phyloP scores from a whole-genome alignment of 2,113 vertebrate genomes.

The Choloepus hoffmanni region DNA sequence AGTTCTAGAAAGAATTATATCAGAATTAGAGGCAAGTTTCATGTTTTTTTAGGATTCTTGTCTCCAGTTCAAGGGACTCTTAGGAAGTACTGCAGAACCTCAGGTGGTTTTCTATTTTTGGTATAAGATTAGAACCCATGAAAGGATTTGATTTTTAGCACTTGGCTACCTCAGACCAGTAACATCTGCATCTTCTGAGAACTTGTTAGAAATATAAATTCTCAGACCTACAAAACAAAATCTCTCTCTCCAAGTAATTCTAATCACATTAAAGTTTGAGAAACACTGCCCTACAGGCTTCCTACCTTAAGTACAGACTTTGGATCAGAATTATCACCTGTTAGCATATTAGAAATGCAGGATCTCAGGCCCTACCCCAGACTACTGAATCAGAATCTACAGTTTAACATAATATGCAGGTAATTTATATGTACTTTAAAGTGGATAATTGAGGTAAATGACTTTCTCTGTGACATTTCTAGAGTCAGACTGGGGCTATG shows the following conservation, averaged over 20 bases:
- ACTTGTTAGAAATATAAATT: background rate
- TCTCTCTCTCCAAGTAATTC: background rate
- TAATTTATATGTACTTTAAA: background rate
- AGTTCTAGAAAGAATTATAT: background rate
- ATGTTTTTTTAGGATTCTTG: background rate
- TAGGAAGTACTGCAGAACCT: background rate
- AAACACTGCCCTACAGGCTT: background rate
- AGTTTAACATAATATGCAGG: background rate
- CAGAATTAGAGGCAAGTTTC: slow-evolving; percentile 45
- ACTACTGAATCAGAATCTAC: background rate
- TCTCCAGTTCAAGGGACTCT: background rate
- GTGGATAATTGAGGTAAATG: background rate
- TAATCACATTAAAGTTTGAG: background rate
- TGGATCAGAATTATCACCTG: background rate
- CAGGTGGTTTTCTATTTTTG: background rate
- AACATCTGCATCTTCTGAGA: background rate
- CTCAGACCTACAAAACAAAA: background rate
- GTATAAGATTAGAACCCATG: background rate
- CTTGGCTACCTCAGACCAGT: background rate
- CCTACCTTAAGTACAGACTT: background rate
- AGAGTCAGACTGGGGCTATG: background rate
- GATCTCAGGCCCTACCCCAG: background rate
- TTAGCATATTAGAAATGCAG: background rate
- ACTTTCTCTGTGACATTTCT: background rate
- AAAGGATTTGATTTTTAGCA: background rate